phyloP scores from a whole-genome alignment of 2,888 invertebrate species.

The Zaprionus bogoriensis region DNA sequence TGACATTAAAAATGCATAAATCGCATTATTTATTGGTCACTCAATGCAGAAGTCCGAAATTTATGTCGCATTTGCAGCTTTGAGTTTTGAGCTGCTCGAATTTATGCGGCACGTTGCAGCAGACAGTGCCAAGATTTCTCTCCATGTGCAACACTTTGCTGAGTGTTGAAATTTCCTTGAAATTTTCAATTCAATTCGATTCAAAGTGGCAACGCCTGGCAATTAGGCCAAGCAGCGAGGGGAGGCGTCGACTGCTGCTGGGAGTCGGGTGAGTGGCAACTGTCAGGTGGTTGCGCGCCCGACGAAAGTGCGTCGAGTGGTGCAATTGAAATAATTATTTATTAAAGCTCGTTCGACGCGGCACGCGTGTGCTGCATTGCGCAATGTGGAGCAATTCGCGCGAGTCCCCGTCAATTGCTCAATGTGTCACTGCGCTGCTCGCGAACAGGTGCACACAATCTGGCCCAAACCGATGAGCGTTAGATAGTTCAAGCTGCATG shows the following conservation, averaged over 20 bases:
- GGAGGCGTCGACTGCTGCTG: neutral
- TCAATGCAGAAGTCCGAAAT: neutral
- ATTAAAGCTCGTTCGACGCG: no score
- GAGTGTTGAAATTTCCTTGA: slow-evolving; percentile 50
- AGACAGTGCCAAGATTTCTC: neutral
- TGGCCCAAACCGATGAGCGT: neutral
- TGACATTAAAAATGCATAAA: neutral
- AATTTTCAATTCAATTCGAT: slow-evolving; percentile 33
- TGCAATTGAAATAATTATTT: slow-evolving; percentile 61
- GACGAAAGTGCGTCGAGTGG: slow-evolving; percentile 63
- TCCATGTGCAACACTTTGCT: slow-evolving; percentile 25
- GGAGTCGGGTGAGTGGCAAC: slow-evolving; percentile 19
- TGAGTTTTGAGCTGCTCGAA: neutral
- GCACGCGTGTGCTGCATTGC: slow-evolving; percentile 10
- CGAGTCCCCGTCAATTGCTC: neutral
- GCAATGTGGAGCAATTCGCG: neutral
- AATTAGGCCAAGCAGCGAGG: slow-evolving; percentile 33
- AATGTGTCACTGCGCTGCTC: neutral
- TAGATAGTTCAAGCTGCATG: slow-evolving; percentile 13
- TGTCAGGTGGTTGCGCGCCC: slow-evolving; percentile 66
- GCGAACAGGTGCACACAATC: neutral
- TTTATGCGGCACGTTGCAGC: no score
- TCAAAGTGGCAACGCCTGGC: slow-evolving; percentile 53
- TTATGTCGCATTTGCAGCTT: neutral
- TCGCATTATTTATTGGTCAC: neutral